Base-by-base conservation (phyloP, 2,797 vertebrate genomes). In the Clamator glandarius region DNA sequence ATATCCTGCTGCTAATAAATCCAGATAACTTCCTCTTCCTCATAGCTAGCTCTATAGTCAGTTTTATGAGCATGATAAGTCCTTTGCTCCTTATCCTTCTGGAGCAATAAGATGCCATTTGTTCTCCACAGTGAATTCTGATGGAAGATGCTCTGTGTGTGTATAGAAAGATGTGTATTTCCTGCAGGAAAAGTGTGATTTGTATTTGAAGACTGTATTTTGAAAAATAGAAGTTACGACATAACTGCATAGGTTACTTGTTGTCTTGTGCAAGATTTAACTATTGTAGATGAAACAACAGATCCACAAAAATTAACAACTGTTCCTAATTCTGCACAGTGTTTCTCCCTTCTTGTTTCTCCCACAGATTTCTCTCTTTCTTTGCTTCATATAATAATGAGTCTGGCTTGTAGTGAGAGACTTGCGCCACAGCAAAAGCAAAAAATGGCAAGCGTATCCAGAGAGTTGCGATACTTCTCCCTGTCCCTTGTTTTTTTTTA, bases 21-120 rank as follows among this genome's bases (percentile, higher is more conserved):
- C 44, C 50, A 83, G 87, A 83, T 62, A 63, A 83, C 90, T 96
- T 95, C 89, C 75, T 91, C n/a, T 39, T 95, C 89, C 75, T 91
- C n/a, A 39, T 50, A 68, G 42, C 21, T 73, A 79, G 18, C 52
- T 92, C 31, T 51, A 48, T 46, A 68, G 54, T 64, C 86, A 94
- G 46, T 75, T 95, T 93, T 93, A 94, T 77, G 75, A 72, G 36
- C 54, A 72, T 2, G 6, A 26, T 63, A 76, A 51, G 29, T 77
- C 81, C 57, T 79, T 79, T 75, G 31, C 23, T 79, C 46, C 36
- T 67, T 92, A 15, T 70, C 61, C 85, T 95, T 72, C 57, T 74
- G 41, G 52, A 83, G 48, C 9, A 8, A 39, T 93, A 79, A 90
- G 58, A 52, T 9, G 1, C 31, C 75, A 90, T 84, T 78, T 92